Percentiles rank a stretch among this genome's conserved stretches.
phyloP scores from a whole-genome alignment of 2,797 vertebrate species.

The Podargus strigoides region DNA sequence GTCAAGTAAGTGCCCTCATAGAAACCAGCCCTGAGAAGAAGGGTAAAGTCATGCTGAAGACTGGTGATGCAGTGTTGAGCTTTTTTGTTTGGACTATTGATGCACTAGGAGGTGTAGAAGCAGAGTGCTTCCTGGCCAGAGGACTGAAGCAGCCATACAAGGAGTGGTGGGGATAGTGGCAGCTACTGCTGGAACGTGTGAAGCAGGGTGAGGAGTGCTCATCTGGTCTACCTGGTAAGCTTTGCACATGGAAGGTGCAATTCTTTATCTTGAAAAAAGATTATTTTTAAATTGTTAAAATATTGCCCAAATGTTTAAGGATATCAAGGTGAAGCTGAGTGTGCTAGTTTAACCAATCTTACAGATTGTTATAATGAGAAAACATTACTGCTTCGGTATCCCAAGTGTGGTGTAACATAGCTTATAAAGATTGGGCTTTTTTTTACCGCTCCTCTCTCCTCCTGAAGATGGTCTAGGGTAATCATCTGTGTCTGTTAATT shows the following conservation, averaged over 20 bases:
- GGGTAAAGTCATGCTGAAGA: fast-evolving
- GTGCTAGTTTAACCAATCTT: not conserved
- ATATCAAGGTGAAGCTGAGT: not conserved
- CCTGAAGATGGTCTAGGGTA: no score
- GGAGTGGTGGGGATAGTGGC: not conserved
- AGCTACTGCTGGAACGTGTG: fast-evolving
- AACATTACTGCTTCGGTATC: not conserved
- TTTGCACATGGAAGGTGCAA: fast-evolving
- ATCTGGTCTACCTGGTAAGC: not conserved
- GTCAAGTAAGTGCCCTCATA: fast-evolving
- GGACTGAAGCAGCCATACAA: fast-evolving
- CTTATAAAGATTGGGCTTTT: fast-evolving
- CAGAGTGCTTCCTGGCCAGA: fast-evolving
- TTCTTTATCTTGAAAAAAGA: not conserved
- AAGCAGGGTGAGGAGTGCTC: fast-evolving
- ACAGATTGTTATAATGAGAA: not conserved
- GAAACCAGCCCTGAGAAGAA: fast-evolving
- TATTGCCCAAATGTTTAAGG: not conserved
- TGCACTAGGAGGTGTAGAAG: not conserved
- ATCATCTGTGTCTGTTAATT: not conserved
- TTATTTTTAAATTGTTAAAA: not conserved
- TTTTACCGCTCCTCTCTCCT: fast-evolving
- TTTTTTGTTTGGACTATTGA: fast-evolving
- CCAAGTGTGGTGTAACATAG: not conserved
- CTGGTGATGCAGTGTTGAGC: fast-evolving